Evolutionary conservation across 2,113 vertebrate species (phyloP).

Genomic region (Aldabrachelys gigantea): DNA sequence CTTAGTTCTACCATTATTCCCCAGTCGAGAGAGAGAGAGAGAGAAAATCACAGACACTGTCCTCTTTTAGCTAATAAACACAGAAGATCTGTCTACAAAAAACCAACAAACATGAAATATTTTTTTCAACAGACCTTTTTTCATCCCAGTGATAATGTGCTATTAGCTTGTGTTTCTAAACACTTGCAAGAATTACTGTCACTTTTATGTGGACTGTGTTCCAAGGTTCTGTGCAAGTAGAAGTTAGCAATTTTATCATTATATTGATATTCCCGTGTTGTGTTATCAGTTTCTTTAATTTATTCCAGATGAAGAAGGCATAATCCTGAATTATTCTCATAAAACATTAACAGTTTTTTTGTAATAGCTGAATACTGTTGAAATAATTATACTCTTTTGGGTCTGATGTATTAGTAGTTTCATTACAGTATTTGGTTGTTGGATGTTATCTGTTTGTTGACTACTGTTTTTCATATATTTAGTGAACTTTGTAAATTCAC

Average conservation of each 20-base stretch:
- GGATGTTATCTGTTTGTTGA: slow-evolving; percentile 31
- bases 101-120: not conserved
- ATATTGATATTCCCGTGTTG: not conserved
- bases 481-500: not conserved
- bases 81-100: slow-evolving; percentile 5
- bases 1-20: slow-evolving; percentile 45
- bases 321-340: slow-evolving; percentile 32
- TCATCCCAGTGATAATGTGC: not conserved
- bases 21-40: not conserved
- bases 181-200: not conserved
- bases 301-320: not conserved
- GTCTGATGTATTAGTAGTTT: slow-evolving; percentile 27
- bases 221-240: not conserved
- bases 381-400: slow-evolving; percentile 51
- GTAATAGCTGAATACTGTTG: slow-evolving; percentile 43
- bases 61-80: slow-evolving; percentile 42
- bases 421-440: not conserved
- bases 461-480: slow-evolving; percentile 31
- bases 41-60: slow-evolving; percentile 32
- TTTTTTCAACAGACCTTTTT: not conserved
- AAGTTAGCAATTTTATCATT: not conserved
- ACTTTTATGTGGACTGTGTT: not conserved
- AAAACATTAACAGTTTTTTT: slow-evolving; percentile 29
- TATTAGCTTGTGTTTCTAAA: not conserved
- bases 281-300: not conserved